phyloP scores from a whole-genome alignment of 2,888 invertebrate species.

The Cacoxenus indagator region DNA sequence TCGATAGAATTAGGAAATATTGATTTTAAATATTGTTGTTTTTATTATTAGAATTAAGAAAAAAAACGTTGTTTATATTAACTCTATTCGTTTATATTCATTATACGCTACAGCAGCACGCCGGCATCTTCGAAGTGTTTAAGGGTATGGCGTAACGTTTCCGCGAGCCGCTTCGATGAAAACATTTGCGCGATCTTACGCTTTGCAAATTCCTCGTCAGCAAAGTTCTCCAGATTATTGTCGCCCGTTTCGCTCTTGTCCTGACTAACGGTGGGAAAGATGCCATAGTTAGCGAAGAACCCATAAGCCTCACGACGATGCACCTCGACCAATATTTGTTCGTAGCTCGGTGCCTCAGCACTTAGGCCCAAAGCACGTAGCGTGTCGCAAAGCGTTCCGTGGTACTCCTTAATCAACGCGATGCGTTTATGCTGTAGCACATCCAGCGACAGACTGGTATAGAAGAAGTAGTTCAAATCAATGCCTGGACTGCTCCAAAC shows the following conservation, averaged over 20 bases:
- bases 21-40: background rate
- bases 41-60: conserved; percentile 1
- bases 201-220: conserved; percentile 50
- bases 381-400: conserved; percentile 48
- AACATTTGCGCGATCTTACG: conserved; percentile 55
- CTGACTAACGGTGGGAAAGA: conserved; percentile 60
- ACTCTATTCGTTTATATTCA: background rate
- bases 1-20: background rate
- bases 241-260: conserved; percentile 55
- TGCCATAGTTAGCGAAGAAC: conserved; percentile 58
- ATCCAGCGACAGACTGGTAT: conserved; percentile 59
- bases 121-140: conserved; percentile 61
- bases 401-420: conserved; percentile 57
- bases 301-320: conserved; percentile 54
- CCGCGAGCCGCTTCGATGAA: conserved; percentile 50
- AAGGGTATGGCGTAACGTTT: conserved; percentile 56
- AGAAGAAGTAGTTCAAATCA: conserved; percentile 69
- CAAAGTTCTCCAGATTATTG: conserved; percentile 57
- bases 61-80: background rate
- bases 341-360: conserved; percentile 53
- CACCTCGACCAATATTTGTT: conserved; percentile 55
- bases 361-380: conserved; percentile 44
- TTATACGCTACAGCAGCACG: conserved; percentile 33
- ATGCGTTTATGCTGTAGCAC: conserved; percentile 55
- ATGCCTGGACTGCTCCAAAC: conserved; percentile 67